Evolutionary conservation across 2,113 vertebrate genomes (phyloP).

Genomic region (human (Homo sapiens)): DNA sequence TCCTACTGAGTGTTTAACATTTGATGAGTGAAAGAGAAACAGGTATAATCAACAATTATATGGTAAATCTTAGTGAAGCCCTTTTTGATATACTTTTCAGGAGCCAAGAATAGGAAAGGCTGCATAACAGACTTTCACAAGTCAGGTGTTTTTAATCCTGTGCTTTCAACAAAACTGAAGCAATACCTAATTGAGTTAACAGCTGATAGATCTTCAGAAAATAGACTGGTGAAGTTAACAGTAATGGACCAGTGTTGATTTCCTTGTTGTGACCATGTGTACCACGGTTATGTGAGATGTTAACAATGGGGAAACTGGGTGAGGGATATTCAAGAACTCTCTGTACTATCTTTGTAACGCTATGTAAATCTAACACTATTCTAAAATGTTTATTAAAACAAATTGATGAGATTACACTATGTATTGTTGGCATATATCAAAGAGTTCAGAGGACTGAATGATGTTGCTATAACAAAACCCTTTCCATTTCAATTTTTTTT

Average conservation of each 20-base stretch:
- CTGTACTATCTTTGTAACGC: not conserved
- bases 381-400: slow-evolving; percentile 33
- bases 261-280: not conserved
- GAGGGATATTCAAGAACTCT: not conserved
- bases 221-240: not conserved
- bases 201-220: not conserved
- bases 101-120: slow-evolving; percentile 39
- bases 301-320: not conserved
- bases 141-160: slow-evolving; percentile 53
- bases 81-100: slow-evolving; percentile 29
- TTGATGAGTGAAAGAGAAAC: slow-evolving; percentile 14
- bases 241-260: not conserved
- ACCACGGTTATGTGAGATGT: not conserved
- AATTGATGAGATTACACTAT: not conserved
- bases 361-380: slow-evolving; percentile 28
- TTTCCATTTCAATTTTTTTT: not conserved
- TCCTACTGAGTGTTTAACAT: not conserved
- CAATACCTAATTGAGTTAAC: slow-evolving; percentile 9
- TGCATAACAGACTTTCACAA: slow-evolving; percentile 12
- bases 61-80: not conserved
- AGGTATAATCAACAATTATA: not conserved
- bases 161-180: slow-evolving; percentile 47
- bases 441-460: not conserved
- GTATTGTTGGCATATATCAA: not conserved
- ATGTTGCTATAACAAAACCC: slow-evolving; percentile 4